A percentile compares a stretch with the other conserved stretches of the same genome.
These are phyloP conservation scores for Agonopterix arenella DNA, from an alignment of 2,888 invertebrate species.

Conservation along the genomic window DNA sequence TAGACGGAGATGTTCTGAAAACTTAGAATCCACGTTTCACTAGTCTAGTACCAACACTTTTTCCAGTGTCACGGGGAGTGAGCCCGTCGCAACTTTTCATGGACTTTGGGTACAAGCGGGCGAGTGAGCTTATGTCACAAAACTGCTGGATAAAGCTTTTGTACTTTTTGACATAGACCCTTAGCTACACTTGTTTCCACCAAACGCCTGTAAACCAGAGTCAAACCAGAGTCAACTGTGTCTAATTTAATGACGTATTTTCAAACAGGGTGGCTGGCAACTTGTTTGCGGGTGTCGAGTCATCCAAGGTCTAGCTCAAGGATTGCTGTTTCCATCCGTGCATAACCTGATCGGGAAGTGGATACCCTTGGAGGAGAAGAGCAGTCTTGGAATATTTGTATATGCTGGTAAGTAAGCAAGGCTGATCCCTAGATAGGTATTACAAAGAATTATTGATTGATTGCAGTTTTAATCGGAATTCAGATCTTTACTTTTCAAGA, in stretches of 20 bases:
- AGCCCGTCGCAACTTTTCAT: too few species aligned
- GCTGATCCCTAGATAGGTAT: too few species aligned
- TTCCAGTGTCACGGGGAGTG: too few species aligned
- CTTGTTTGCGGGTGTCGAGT: conserved; percentile 81
- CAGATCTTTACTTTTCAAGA: too few species aligned
- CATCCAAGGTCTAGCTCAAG: conserved; percentile 85
- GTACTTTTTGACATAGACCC: background rate
- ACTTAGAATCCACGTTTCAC: too few species aligned
- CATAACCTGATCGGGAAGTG: conserved; percentile 87
- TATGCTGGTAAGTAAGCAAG: conserved; percentile 66
- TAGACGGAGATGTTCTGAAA: too few species aligned
- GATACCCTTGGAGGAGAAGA: conserved; percentile 83
- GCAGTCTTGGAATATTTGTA: conserved; percentile 79
- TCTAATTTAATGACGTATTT: too few species aligned
- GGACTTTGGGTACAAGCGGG: background rate
- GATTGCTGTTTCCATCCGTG: conserved; percentile 82
- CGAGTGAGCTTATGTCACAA: background rate
- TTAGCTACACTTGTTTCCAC: background rate
- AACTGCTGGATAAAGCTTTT: background rate
- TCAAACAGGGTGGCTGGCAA: conserved; percentile 67
- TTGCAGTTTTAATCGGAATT: too few species aligned
- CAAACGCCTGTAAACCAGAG: too few species aligned
- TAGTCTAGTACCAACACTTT: too few species aligned
- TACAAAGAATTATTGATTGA: too few species aligned
- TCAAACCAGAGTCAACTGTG: too few species aligned